These are phyloP conservation scores for Eolophus roseicapilla DNA, from an alignment of 2,113 vertebrate genomes.

Conservation along the genomic window DNA sequence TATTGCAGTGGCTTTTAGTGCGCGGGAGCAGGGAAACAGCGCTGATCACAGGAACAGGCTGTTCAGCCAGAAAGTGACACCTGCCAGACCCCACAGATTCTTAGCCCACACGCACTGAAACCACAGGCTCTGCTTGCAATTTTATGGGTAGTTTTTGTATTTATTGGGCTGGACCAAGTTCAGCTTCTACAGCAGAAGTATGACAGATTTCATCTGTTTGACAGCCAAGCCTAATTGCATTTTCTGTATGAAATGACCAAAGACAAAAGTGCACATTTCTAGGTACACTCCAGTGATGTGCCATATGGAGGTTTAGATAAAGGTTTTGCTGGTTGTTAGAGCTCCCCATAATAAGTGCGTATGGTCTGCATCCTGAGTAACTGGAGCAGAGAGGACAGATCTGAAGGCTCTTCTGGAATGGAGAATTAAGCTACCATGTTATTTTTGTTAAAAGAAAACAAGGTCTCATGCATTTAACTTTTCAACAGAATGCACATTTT, in stretches of 20 bases:
- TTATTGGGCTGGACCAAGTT: conserved; percentile 67
- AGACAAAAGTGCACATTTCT: conserved; percentile 61
- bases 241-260: conserved; percentile 67
- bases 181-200: conserved; percentile 60
- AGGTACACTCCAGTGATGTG: conserved; percentile 20
- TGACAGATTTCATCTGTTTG: conserved; percentile 73
- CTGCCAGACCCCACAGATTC: conserved; percentile 53
- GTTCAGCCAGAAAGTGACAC: conserved; percentile 39
- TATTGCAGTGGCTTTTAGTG: not conserved
- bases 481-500: not conserved
- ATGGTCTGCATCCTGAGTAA: conserved; percentile 20
- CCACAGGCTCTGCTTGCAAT: conserved; percentile 32
- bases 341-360: conserved; percentile 27
- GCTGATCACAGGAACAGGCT: conserved; percentile 61
- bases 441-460: not conserved
- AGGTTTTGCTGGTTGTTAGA: conserved; percentile 22
- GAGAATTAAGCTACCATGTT: conserved; percentile 4
- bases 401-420: conserved; percentile 1
- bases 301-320: conserved; percentile 68
- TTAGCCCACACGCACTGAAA: conserved; percentile 27
- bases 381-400: not conserved
- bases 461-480: not conserved
- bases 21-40: conserved; percentile 39
- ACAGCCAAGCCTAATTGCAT: conserved; percentile 75
- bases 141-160: conserved; percentile 57